phyloP scores from a whole-genome alignment of 2,797 vertebrate genomes.

The Anas acuta region DNA sequence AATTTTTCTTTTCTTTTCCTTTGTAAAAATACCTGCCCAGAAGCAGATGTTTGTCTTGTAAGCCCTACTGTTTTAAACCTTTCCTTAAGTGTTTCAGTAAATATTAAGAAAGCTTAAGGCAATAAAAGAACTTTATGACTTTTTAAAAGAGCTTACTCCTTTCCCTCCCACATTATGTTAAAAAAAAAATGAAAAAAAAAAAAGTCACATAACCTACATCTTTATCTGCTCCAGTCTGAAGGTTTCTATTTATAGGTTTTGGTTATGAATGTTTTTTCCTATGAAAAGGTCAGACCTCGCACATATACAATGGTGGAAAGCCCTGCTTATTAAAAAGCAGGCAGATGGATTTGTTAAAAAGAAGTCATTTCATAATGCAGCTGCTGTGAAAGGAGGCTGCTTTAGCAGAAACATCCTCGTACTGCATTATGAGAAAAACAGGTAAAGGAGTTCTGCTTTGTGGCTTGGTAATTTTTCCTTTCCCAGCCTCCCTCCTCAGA shows the following conservation, averaged over 20 bases:
- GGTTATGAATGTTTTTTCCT: constrained; percentile 84
- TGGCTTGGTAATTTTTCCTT: constrained; percentile 59
- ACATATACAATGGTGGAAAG: constrained; percentile 72
- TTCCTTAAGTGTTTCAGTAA: constrained; percentile 54
- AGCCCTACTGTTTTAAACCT: constrained; percentile 21
- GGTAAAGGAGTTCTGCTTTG: constrained; percentile 53
- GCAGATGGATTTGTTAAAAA: constrained; percentile 69
- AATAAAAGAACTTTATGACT: constrained; percentile 51
- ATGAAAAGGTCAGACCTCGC: constrained; percentile 80
- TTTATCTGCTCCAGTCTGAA: constrained; percentile 79
- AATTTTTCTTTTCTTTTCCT: constrained; percentile 6
- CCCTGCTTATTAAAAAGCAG: constrained; percentile 73
- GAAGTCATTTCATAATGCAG: constrained; percentile 65
- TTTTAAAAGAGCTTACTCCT: constrained; percentile 49
- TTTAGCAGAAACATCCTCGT: constrained; percentile 65
- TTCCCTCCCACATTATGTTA: constrained; percentile 63
- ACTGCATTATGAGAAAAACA: constrained; percentile 63
- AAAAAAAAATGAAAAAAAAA: neutral
- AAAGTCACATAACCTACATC: constrained; percentile 78
- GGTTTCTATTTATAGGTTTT: constrained; percentile 80
- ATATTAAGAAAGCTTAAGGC: constrained; percentile 58
- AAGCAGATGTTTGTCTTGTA: constrained; percentile 23
- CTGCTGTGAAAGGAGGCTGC: constrained; percentile 29
- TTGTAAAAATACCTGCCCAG: constrained; percentile 57
- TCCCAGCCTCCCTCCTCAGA: constrained; percentile 39